Base-by-base conservation (phyloP, 2,113 vertebrate genomes). In the Helogale parvula region DNA sequence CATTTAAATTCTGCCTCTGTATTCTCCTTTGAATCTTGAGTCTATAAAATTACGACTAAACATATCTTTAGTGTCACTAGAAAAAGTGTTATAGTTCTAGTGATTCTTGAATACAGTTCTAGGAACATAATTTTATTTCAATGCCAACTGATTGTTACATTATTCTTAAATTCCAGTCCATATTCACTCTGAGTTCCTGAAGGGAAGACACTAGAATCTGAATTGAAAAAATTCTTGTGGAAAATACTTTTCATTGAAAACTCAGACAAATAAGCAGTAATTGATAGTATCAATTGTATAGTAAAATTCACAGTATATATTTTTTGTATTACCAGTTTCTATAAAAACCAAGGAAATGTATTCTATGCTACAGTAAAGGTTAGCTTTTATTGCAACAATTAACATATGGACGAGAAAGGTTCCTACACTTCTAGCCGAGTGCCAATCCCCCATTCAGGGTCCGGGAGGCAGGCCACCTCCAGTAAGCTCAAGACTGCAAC, bases 21-120 rank as follows among this genome's bases (percentile, higher is more conserved):
- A 89, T 91, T 83, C 11, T 52, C 41, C 35, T 76, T 93, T 69
- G 19, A 84, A 91, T 45, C 15, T 80, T 80, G 21, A 74, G 4
- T 52, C 21, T 95, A 2, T 80, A 57, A 94, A 86, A 8, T 38
- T 76, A 74, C 60, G 7, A 88, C 35, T 71, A 79, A 96, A 89
- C 50, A 69, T 3, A 92, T 82, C 93, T 97, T 86, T 52, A 84
- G 8, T 92, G 3, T 45, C 41, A 77, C 47, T 90, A 87, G 50
- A 10, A 77, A 89, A 95, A 88, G 85, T 3, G 76, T 29, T 7
- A 6, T 23, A 76, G 25, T 11, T 45, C 38, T 85, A 80, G 41
- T 33, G 54, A 93, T 83, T 89, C 63, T 81, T 79, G n/a, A 97
- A 95, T 85, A 21, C 6, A 74, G n/a, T 79, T 97, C 52, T 90